Evolutionary conservation across 2,113 vertebrate species (phyloP).

Genomic region (Artemisiospiza belli): DNA sequence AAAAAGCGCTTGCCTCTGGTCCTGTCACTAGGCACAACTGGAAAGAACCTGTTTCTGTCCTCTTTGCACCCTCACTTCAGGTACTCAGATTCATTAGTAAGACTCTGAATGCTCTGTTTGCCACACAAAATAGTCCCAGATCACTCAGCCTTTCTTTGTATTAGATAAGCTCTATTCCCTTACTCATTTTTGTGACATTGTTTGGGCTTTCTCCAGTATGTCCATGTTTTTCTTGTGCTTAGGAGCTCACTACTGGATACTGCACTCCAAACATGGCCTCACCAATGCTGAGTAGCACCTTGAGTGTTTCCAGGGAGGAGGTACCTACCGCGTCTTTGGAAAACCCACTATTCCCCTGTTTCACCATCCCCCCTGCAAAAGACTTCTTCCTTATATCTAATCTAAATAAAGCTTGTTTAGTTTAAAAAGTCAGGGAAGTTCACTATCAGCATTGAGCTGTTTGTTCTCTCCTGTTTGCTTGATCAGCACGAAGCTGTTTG

Average conservation of each 20-base stretch:
- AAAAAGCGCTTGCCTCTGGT: background rate
- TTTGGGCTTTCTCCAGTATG: background rate
- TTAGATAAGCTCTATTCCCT: background rate
- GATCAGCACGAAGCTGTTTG: background rate
- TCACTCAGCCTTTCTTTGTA: background rate
- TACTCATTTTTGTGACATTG: background rate
- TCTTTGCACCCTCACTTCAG: background rate
- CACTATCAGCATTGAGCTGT: background rate
- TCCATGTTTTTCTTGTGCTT: background rate
- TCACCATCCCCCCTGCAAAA: background rate
- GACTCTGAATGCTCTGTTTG: background rate
- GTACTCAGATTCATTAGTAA: background rate
- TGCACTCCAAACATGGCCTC: background rate
- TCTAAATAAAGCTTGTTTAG: background rate
- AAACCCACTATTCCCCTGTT: background rate
- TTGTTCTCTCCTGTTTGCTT: background rate
- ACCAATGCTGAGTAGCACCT: background rate
- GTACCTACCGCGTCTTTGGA: accelerated
- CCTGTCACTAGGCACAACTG: background rate
- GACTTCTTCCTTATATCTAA: background rate
- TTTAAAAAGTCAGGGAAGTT: background rate
- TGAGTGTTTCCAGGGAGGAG: background rate
- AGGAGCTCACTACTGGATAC: too few relatives aligned
- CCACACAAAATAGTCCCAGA: background rate
- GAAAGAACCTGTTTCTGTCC: background rate